These are phyloP conservation scores for Mamestra configurata DNA, from an alignment of 1,140 invertebrate genomes.

Conservation along the genomic window DNA sequence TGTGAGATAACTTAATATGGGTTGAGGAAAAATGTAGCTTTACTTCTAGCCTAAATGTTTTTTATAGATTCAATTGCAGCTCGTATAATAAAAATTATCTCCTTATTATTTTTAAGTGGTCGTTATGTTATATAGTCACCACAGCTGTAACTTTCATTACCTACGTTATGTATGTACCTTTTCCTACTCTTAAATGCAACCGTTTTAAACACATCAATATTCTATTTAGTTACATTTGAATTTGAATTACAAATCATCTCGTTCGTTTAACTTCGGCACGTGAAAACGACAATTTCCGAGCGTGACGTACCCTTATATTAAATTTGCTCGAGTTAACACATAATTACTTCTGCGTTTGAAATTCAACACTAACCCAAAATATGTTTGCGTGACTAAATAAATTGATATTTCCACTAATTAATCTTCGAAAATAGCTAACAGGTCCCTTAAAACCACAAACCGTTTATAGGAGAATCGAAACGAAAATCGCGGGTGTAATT, in stretches of 20 bases:
- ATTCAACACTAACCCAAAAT: neutral
- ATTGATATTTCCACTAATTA: conserved; percentile 2
- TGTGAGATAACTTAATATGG: neutral
- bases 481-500: conserved; percentile 59
- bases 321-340: conserved; percentile 25
- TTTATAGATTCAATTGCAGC: too few species aligned
- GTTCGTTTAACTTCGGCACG: conserved; percentile 31
- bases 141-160: neutral
- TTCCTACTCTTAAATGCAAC: neutral
- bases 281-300: conserved; percentile 36
- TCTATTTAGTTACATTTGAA: conserved; percentile 21
- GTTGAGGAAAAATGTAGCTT: too few species aligned
- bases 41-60: too few species aligned
- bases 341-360: conserved; percentile 35
- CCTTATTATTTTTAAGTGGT: too few species aligned
- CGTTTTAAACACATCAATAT: conserved; percentile 4
- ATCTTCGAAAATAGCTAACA: neutral
- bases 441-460: conserved; percentile 17
- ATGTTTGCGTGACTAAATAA: neutral
- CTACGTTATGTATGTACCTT: too few species aligned
- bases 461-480: conserved; percentile 13
- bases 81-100: too few species aligned
- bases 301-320: neutral
- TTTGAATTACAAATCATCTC: conserved; percentile 23
- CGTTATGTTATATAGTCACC: too few species aligned